Percentiles rank a stretch among this genome's conserved stretches.
Conservation (phyloP, 2,113 vertebrate species). For the Entosphenus tridentatus region DNA sequence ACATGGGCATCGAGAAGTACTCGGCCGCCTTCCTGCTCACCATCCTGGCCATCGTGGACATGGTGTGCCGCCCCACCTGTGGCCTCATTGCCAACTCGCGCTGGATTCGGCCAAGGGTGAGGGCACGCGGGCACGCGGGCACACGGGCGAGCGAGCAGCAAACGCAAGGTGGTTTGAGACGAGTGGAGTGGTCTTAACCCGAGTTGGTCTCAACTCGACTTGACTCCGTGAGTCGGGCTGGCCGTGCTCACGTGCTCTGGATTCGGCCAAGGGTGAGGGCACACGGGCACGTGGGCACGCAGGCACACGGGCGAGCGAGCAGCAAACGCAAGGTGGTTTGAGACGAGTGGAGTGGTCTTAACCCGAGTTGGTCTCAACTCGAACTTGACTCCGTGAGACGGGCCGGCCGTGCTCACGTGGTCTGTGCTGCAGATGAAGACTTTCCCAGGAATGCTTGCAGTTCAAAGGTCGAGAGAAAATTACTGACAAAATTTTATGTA, state of each 20-base stretch:
- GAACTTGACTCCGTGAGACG: background rate
- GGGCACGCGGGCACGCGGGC: background rate
- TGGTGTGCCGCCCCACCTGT: constrained; percentile 29
- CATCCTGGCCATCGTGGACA: constrained; percentile 32
- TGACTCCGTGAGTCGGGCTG: background rate
- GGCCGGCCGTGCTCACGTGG: no score
- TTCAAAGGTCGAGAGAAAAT: no score
- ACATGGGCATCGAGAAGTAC: constrained; percentile 29
- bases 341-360: background rate
- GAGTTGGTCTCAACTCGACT: background rate
- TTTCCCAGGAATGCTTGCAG: no score
- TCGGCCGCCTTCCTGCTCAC: constrained; percentile 37
- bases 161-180: background rate
- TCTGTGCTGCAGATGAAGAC: no score
- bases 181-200: background rate
- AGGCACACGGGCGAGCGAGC: background rate
- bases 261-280: constrained; percentile 19
- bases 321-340: background rate
- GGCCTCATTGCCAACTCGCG: constrained; percentile 34
- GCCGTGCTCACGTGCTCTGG: background rate
- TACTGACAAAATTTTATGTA: no score
- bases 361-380: background rate
- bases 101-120: constrained; percentile 23
- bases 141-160: background rate
- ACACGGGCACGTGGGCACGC: background rate